Evolutionary conservation across 2,113 vertebrate species (phyloP), one percentile per base, ranked within the genome.

Genomic region (Corydoras maculifer): DNA sequence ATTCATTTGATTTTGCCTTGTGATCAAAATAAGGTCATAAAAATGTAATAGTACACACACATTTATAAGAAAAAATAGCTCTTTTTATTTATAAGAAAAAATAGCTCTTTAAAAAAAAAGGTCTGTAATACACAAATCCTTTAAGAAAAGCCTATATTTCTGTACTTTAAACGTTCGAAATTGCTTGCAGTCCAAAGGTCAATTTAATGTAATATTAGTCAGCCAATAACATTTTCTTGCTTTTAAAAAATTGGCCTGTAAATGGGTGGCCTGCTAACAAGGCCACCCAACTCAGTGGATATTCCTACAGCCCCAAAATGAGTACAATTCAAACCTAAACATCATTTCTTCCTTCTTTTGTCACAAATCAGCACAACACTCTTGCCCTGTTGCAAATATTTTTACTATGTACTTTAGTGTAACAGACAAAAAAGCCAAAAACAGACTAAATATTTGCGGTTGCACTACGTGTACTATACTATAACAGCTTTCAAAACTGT

Each of bases 241-340:
- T 71, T 67, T 66, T 15, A 62, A 32, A 58, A 65, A 13, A 8
- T 6, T 54, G 58, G 43, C n/a, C 68, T 66, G 25, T 29, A 8
- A 63, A 62, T 58, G 53, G 69, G 67, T 67, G 48, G 64, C 58
- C 58, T 68, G 63, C 67, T 61, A 71, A 65, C 58, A 67, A 35
- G 69, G 75, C 69, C 69, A 62, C 63, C 69, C 75, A 72, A 64
- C 25, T 18, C 68, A 62, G 30, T 15, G 35, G 58, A 70, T 62
- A 62, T 50, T 62, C 9, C 18, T 29, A 43, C 50, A 35, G 64
- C 11, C 65, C 7, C 63, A 50, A 10, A 14, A 76, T 54, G 57
- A 65, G 62, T 50, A 7, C 61, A 8, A 49, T 55, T 49, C 57
- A 59, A 32, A 63, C 11, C 30, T 62, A 14, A 30, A 8, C 68